A percentile compares a stretch with the other conserved stretches of the same genome.
These are phyloP conservation scores for Acleris sparsana DNA, from an alignment of 2,888 invertebrate species.

Conservation along the genomic window DNA sequence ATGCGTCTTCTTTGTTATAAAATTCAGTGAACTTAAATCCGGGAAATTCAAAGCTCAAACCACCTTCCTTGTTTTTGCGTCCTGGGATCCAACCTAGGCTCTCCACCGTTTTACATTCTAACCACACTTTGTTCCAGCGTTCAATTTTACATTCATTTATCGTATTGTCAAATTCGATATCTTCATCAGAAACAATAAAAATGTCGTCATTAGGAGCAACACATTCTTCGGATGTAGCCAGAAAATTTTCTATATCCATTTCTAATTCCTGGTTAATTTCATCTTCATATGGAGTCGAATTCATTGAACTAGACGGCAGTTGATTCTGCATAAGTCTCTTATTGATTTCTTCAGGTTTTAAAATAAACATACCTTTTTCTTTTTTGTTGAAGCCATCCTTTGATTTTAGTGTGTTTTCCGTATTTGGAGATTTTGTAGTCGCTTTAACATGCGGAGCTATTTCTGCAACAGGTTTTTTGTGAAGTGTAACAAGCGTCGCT, in stretches of 20 bases:
- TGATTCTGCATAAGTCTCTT: slow-evolving; percentile 48
- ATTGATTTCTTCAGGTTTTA: slow-evolving; percentile 78
- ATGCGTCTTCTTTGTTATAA: slow-evolving; percentile 59
- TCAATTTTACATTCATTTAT: slow-evolving; percentile 13
- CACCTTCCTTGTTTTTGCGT: slow-evolving; percentile 47
- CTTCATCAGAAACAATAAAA: slow-evolving; percentile 51
- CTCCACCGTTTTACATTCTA: slow-evolving; percentile 59
- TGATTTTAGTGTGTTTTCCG: slow-evolving; percentile 27
- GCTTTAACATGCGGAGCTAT: slow-evolving; percentile 60
- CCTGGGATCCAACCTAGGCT: slow-evolving; percentile 64
- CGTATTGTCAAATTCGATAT: slow-evolving; percentile 41
- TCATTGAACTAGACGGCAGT: slow-evolving; percentile 39
- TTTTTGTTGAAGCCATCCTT: slow-evolving; percentile 40
- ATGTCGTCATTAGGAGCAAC: slow-evolving; percentile 44
- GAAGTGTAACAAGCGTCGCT: slow-evolving; percentile 11
- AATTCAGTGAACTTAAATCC: slow-evolving; percentile 63
- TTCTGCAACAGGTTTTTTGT: slow-evolving; percentile 50
- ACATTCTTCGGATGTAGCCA: slow-evolving; percentile 48
- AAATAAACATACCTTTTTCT: slow-evolving; percentile 62
- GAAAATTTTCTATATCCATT: slow-evolving; percentile 58
- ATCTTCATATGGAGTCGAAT: slow-evolving; percentile 19
- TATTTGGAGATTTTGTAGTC: slow-evolving; percentile 46
- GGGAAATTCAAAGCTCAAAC: slow-evolving; percentile 67
- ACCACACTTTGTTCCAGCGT: slow-evolving; percentile 53
- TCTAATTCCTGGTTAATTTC: slow-evolving; percentile 37